Conservation (phyloP, 2,797 vertebrate genomes). For the Peromyscus nudipes region DNA sequence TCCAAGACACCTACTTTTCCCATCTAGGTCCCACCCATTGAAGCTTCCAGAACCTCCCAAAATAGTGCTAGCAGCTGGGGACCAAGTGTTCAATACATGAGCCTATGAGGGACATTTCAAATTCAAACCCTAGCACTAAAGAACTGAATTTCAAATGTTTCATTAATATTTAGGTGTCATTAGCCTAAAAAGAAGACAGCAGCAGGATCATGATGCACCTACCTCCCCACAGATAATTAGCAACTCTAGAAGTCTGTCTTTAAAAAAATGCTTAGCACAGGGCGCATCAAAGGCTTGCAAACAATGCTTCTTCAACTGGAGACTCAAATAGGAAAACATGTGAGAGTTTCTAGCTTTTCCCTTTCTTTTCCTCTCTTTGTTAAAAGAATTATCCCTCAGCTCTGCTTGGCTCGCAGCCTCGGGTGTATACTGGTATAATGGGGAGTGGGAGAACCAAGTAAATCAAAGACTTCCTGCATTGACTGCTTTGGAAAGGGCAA, state of each 20-base stretch:
- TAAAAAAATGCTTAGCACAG: background rate
- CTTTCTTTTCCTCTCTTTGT: background rate
- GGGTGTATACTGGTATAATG: accelerated
- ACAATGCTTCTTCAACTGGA: background rate
- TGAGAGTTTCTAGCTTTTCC: background rate
- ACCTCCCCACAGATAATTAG: background rate
- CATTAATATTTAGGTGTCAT: background rate
- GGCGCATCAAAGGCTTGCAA: background rate
- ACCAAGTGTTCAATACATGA: background rate
- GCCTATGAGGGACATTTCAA: background rate
- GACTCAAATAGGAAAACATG: background rate
- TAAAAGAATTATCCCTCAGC: background rate
- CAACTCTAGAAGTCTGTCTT: background rate
- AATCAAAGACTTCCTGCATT: background rate
- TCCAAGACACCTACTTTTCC: background rate
- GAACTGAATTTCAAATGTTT: background rate
- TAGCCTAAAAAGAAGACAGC: background rate
- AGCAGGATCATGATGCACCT: background rate
- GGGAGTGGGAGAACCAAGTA: background rate
- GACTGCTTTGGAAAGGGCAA: conserved; percentile 26
- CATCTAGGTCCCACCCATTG: background rate
- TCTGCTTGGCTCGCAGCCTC: background rate
- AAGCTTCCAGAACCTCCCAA: background rate
- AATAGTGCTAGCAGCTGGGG: background rate
- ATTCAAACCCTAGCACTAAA: background rate